Evolutionary conservation across 2,113 vertebrate genomes (phyloP), one percentile per base, ranked within the genome.

Genomic region (Blennius ocellaris): DNA sequence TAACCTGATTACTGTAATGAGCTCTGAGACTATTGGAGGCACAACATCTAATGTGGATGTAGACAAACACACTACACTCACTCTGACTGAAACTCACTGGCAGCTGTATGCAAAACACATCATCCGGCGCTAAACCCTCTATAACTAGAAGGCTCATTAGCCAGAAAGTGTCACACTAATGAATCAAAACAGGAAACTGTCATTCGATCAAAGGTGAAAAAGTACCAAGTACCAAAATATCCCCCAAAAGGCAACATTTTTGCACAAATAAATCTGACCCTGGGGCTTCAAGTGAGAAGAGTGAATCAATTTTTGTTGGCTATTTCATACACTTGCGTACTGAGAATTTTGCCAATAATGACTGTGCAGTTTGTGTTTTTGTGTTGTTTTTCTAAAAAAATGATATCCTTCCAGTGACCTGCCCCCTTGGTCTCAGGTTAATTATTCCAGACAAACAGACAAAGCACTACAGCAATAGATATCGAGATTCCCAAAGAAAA

Each of bases 1-100:
- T 89, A 93, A 94, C 90, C 87, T 88, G 89, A 92, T 92, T 93
- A 93, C 75, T 66, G 73, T 93, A 93, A 93, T 92, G 84, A 91
- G 87, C 90, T 91, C 85, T 89, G 81, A 85, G 78, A 66, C 71
- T 53, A 70, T n/a, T 81, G 85, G 69, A 84, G 75, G 70, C 77
- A 84, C 74, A 85, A 76, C 83, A 88, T 73, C 73, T 75, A 80
- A 86, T 78, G 79, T 77, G 75, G 61, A 80, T 68, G 59, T 76
- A 84, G 75, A 82, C 80, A 81, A 84, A 81, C 54, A 74, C 65
- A 54, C 59, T 54, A 40, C 50, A 65, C 64, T 84, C 49, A 45
- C 56, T 72, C 58, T 69, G 65, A 45, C 55, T 80, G 43, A 59
- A 66, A 50, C 48, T 77, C 50, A 17, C 49, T 68, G 65, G 52